These are phyloP conservation scores for Malurus elegans DNA, from an alignment of 2,113 vertebrate genomes.

Conservation along the genomic window DNA sequence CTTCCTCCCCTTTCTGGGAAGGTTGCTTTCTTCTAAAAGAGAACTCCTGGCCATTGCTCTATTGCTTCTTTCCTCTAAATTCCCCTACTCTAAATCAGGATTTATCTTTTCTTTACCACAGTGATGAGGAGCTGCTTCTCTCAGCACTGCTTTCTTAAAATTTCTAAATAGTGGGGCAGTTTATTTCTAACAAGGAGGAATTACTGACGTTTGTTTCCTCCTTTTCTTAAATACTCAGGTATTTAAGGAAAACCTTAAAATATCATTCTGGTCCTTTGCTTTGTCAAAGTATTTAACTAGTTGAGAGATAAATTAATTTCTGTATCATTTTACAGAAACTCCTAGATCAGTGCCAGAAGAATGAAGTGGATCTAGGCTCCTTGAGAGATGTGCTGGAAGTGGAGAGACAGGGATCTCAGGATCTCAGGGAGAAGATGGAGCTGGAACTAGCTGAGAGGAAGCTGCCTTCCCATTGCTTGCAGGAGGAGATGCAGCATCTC, in stretches of 20 bases:
- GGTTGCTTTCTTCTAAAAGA: not conserved
- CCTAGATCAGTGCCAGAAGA: constrained; percentile 79
- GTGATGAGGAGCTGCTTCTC: not conserved
- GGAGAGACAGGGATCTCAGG: constrained; percentile 61
- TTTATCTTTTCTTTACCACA: not conserved
- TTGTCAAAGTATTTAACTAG: not conserved
- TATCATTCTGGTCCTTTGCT: not conserved
- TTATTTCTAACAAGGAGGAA: not conserved
- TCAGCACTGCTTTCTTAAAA: not conserved
- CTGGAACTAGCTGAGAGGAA: constrained; percentile 72
- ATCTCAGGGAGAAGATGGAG: constrained; percentile 62
- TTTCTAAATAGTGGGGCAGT: not conserved
- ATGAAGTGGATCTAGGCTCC: constrained; percentile 79
- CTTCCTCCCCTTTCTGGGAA: not conserved
- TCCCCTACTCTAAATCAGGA: not conserved
- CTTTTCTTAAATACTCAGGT: not conserved
- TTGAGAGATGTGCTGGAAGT: constrained; percentile 63
- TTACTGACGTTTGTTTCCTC: not conserved
- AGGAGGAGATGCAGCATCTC: constrained; percentile 73
- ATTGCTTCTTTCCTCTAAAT: not conserved
- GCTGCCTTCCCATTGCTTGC: constrained; percentile 32
- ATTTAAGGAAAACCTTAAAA: not conserved
- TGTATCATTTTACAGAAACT: constrained; percentile 73
- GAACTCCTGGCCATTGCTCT: not conserved
- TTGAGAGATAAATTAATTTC: not conserved